These are phyloP conservation scores for Mongoloraphidia duomilia DNA, from an alignment of 2,888 invertebrate genomes.

Conservation along the genomic window DNA sequence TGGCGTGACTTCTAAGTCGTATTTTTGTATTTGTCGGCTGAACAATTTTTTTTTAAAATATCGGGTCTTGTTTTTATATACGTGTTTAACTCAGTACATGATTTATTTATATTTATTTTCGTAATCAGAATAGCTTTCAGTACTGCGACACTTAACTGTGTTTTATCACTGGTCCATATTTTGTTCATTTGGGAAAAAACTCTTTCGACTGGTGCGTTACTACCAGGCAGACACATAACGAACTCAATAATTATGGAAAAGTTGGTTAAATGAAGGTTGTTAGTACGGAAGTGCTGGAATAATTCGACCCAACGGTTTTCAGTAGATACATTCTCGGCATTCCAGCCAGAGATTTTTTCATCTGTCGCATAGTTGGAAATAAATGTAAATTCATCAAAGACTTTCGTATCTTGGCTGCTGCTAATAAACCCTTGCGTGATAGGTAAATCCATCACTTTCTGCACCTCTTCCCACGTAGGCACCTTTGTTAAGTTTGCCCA, in stretches of 20 bases:
- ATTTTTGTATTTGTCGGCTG: background rate
- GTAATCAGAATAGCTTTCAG: slow-evolving; percentile 14
- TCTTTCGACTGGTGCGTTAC: slow-evolving; percentile 10
- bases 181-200: slow-evolving; percentile 9
- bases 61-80: slow-evolving; percentile 12
- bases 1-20: too few species aligned
- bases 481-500: slow-evolving; percentile 6
- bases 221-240: slow-evolving; percentile 10
- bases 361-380: background rate
- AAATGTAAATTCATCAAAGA: slow-evolving; percentile 1
- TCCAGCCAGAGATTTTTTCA: background rate
- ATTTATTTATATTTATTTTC: slow-evolving; percentile 11
- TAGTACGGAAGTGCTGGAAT: slow-evolving; percentile 3
- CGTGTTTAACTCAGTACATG: slow-evolving; percentile 9
- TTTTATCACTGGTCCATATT: too few species aligned
- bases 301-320: slow-evolving; percentile 7
- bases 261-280: slow-evolving; percentile 1
- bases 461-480: slow-evolving; percentile 4
- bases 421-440: slow-evolving; percentile 6
- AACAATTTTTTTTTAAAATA: slow-evolving; percentile 6
- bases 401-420: slow-evolving; percentile 6
- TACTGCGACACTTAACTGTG: slow-evolving; percentile 9
- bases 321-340: background rate
- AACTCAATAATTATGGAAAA: slow-evolving; percentile 7
- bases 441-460: slow-evolving; percentile 3